A percentile compares a stretch with the other conserved stretches of the same genome.
These are phyloP conservation scores for Trogon melanurus DNA, from an alignment of 2,113 vertebrate species.

Conservation along the genomic window DNA sequence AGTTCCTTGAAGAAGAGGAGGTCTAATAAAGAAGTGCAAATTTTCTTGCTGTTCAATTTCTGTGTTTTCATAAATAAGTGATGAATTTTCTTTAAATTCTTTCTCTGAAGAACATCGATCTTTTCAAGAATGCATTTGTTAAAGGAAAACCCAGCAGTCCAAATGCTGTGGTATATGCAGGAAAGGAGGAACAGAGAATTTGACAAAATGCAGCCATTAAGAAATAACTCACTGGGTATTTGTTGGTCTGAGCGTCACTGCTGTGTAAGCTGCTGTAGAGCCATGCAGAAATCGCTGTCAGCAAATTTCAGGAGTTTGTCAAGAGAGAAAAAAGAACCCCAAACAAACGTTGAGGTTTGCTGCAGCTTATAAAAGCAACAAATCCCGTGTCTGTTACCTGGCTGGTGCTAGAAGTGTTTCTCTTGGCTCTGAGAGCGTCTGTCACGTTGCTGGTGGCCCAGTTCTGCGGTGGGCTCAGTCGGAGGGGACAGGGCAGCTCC, in stretches of 20 bases:
- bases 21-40: neutral
- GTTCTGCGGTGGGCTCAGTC: neutral
- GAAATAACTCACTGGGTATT: neutral
- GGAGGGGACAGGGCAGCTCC: accelerated
- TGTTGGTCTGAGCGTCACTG: neutral
- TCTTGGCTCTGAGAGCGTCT: neutral
- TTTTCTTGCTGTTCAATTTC: neutral
- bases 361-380: neutral
- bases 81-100: neutral
- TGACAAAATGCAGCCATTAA: neutral
- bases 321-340: neutral
- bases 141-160: neutral
- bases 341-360: neutral
- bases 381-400: neutral
- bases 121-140: neutral
- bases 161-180: neutral
- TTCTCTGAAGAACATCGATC: neutral
- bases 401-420: neutral
- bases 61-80: neutral
- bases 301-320: neutral
- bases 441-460: accelerated
- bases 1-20: neutral
- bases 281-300: neutral
- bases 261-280: neutral
- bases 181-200: neutral